Percentiles rank a stretch among this genome's conserved stretches.
Evolutionary conservation across 2,888 invertebrate species (phyloP).

Genomic region (Lycaena phlaeas): DNA sequence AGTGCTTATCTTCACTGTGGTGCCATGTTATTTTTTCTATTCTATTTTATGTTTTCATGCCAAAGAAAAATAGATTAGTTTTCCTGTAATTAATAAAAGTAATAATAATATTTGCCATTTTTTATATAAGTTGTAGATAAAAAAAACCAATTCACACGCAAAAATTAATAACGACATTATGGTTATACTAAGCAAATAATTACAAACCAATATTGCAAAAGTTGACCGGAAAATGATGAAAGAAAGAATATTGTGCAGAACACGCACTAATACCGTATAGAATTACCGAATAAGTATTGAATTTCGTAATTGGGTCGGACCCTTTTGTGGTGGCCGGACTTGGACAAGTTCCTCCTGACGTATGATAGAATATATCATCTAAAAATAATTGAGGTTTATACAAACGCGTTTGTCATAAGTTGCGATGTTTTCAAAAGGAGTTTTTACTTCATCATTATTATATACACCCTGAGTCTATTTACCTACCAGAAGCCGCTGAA

Average conservation of each 20-base stretch:
- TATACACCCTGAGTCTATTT: no score
- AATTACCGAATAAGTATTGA: slow-evolving; percentile 8
- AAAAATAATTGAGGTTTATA: slow-evolving; percentile 3
- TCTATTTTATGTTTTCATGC: no score
- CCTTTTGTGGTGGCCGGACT: slow-evolving; percentile 7
- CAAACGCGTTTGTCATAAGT: no score
- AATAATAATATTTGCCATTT: no score
- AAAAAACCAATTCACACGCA: no score
- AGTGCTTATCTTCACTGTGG: no score
- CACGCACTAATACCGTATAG: slow-evolving; percentile 1
- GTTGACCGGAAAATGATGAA: slow-evolving; percentile 6
- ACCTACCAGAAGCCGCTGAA: no score
- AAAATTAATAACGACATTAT: not conserved
- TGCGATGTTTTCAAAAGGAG: no score
- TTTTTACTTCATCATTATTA: not conserved
- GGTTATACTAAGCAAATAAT: not conserved
- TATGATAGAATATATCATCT: slow-evolving; percentile 4
- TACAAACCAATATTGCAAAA: not conserved
- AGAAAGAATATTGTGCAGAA: slow-evolving; percentile 5
- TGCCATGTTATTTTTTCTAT: no score
- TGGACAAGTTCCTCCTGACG: slow-evolving; percentile 4
- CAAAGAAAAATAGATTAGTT: no score
- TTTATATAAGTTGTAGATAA: no score
- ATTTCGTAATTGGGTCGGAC: slow-evolving; percentile 8
- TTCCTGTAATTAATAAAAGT: no score